A percentile compares a stretch with the other conserved stretches of the same genome.
Conservation (phyloP, 2,888 invertebrate genomes). For the Chrysotoxum bicinctum region DNA sequence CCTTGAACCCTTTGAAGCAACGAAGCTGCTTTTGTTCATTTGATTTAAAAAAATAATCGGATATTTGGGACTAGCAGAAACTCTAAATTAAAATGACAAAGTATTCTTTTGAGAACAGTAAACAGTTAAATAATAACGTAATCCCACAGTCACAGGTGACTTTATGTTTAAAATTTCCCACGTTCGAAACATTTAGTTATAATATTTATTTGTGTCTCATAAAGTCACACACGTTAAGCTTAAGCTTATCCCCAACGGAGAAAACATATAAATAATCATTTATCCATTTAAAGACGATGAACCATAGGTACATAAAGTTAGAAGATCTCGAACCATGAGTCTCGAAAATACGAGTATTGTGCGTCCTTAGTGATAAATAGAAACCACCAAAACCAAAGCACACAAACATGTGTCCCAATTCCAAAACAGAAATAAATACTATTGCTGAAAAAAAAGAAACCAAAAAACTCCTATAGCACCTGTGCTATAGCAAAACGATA, state of each 20-base stretch:
- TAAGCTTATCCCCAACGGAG: background rate
- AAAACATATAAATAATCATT: slow-evolving; percentile 5
- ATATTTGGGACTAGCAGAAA: too few relatives aligned
- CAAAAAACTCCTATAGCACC: slow-evolving; percentile 14
- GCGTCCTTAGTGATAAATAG: background rate
- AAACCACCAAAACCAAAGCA: slow-evolving; percentile 3
- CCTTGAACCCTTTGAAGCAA: too few relatives aligned
- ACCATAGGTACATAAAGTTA: background rate
- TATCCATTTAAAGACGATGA: background rate
- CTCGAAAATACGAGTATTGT: background rate
- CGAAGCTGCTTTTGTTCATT: too few relatives aligned
- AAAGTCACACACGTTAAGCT: background rate
- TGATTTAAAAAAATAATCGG: too few relatives aligned
- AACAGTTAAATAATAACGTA: background rate
- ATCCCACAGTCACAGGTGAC: background rate
- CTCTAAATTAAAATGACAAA: background rate
- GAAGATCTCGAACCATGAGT: background rate
- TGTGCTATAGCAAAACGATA: slow-evolving; percentile 25
- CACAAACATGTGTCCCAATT: background rate
- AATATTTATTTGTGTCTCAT: slow-evolving; percentile 6
- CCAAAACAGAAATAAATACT: background rate
- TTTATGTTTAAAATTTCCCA: background rate
- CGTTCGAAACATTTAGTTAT: background rate
- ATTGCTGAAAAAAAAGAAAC: background rate
- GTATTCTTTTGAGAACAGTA: background rate